Evolutionary conservation across 2,113 vertebrate species (phyloP).

Genomic region (Aspiorhynchus laticeps): DNA sequence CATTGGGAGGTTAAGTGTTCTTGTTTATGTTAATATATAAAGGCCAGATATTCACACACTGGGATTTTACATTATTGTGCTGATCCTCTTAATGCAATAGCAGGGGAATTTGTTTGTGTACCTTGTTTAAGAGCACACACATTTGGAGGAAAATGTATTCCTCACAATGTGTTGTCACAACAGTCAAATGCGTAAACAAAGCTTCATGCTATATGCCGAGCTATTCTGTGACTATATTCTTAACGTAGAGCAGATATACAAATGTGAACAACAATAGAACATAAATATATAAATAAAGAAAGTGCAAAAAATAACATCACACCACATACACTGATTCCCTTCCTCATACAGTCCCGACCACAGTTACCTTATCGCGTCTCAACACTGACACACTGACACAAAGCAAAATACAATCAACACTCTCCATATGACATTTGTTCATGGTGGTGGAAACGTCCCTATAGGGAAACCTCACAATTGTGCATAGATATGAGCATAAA

Average conservation of each 20-base stretch:
- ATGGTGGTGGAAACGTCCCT: slow-evolving; percentile 50
- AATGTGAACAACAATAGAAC: neutral
- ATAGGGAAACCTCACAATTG: slow-evolving; percentile 44
- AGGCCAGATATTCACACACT: neutral
- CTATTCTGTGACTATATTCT: neutral
- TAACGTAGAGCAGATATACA: neutral
- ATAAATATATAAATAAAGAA: neutral
- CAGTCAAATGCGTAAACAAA: neutral
- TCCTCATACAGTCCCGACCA: neutral
- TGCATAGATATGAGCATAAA: slow-evolving; percentile 49
- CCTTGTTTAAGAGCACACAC: neutral
- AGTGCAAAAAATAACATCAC: neutral
- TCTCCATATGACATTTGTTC: slow-evolving; percentile 34
- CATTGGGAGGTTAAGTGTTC: slow-evolving; percentile 48
- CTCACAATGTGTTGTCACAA: neutral
- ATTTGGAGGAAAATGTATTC: neutral
- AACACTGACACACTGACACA: slow-evolving; percentile 44
- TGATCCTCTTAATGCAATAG: slow-evolving; percentile 21
- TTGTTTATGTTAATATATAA: slow-evolving; percentile 39
- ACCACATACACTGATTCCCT: slow-evolving; percentile 14
- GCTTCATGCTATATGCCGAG: neutral
- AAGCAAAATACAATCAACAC: neutral
- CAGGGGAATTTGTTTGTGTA: neutral
- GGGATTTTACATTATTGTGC: neutral
- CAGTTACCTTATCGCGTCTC: neutral